A percentile compares a stretch with the other conserved stretches of the same genome.
Conservation (phyloP, 2,888 invertebrate species). For the Coenonympha arcania region DNA sequence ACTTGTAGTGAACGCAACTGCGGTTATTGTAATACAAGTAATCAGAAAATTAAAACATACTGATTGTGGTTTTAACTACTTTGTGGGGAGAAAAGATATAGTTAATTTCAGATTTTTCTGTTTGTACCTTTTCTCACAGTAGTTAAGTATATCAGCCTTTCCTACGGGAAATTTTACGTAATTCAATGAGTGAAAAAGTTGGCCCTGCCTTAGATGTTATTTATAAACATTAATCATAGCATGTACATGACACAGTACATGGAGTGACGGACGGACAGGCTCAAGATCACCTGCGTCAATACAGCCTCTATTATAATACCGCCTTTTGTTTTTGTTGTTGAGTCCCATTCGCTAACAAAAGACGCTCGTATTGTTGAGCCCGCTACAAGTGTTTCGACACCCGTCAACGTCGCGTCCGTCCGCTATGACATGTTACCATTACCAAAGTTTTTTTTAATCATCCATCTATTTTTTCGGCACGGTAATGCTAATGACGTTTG, state of each 20-base stretch:
- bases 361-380: constrained; percentile 51
- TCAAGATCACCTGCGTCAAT: constrained; percentile 57
- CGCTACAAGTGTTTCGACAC: constrained; percentile 58
- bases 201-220: background rate
- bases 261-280: constrained; percentile 49
- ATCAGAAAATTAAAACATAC: constrained; percentile 22
- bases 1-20: constrained; percentile 20
- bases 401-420: constrained; percentile 55
- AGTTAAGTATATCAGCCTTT: too few species aligned
- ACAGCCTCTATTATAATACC: constrained; percentile 52
- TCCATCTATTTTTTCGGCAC: constrained; percentile 32
- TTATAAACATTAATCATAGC: constrained; percentile 54
- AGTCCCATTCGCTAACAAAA: constrained; percentile 51
- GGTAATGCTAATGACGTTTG: constrained; percentile 34
- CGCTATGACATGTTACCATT: constrained; percentile 54
- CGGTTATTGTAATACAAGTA: constrained; percentile 29
- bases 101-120: constrained; percentile 16
- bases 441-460: constrained; percentile 45
- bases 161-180: too few species aligned
- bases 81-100: constrained; percentile 20
- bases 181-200: too few species aligned
- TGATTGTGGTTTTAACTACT: constrained; percentile 25
- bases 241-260: constrained; percentile 25
- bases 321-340: constrained; percentile 57
- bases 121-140: too few species aligned